These are phyloP conservation scores for Ennomos quercinarius DNA, from an alignment of 2,888 invertebrate species.

Conservation along the genomic window DNA sequence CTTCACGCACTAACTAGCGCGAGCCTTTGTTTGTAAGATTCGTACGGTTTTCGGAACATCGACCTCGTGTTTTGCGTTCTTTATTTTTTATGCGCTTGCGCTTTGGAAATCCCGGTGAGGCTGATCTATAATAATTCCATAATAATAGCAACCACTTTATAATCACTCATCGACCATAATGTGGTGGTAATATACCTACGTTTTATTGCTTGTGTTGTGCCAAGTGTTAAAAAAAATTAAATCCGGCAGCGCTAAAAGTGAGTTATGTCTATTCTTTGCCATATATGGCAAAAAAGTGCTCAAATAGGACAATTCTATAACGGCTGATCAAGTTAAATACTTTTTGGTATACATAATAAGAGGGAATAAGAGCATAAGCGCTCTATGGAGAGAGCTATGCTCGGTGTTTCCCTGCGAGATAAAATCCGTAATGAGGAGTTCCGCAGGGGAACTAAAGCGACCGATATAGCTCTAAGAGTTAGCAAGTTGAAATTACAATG, in stretches of 20 bases:
- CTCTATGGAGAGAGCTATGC: too few relatives aligned
- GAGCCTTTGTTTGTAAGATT: slow-evolving; percentile 37
- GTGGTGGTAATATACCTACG: slow-evolving; percentile 11
- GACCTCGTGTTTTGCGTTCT: slow-evolving; percentile 58
- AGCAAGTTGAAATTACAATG: too few relatives aligned
- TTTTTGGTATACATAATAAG: too few relatives aligned
- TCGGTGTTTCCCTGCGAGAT: too few relatives aligned
- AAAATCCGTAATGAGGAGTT: too few relatives aligned
- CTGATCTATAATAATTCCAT: slow-evolving; percentile 51
- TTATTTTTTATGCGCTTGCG: slow-evolving; percentile 57
- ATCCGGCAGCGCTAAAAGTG: slow-evolving; percentile 1
- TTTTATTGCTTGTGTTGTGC: slow-evolving; percentile 1
- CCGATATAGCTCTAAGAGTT: too few relatives aligned
- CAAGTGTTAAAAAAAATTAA: background rate
- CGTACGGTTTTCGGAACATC: slow-evolving; percentile 49
- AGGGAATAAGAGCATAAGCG: too few relatives aligned
- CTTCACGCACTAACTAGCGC: slow-evolving; percentile 38
- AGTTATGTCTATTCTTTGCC: slow-evolving; percentile 4
- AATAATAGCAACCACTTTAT: slow-evolving; percentile 41
- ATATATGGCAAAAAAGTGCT: too few relatives aligned
- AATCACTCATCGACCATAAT: slow-evolving; percentile 26
- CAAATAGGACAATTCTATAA: too few relatives aligned
- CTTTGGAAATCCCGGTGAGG: slow-evolving; percentile 67
- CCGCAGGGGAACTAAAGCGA: too few relatives aligned
- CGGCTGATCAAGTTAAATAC: too few relatives aligned